Base-by-base conservation (phyloP, 1,140 invertebrate genomes). In the Drosophila pectinifera region DNA sequence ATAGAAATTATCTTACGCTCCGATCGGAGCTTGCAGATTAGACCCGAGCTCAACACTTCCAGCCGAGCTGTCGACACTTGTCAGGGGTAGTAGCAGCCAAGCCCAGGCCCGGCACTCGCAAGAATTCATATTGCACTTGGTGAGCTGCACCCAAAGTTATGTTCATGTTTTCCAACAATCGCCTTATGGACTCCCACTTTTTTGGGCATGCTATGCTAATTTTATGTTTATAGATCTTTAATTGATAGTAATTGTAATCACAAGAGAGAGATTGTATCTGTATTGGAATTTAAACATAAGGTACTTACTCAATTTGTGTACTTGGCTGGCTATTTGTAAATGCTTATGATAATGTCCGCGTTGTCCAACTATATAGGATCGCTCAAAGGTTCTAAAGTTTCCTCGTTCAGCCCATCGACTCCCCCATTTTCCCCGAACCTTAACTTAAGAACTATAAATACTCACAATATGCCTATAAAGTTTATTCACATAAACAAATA, bases 401-500 rank as follows among this genome's bases (percentile, higher is more conserved):
- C 11, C 4, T 34, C 4, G 13, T 34, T 34, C 31, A 34, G 31
- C n/a, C 48, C 13, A 28, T n/a, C 14, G 2, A 13, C 26, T 26
- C 6, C n/a, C 48, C 13, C 26, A 8, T 8, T 22, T 6, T 26
- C n/a, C 22, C 18, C 20, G 31, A 31, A 13, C 18, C 10, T 53
- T 64, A 46, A 41, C 73, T 65, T 73, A 75, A 58, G 64, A 69
- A 77, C 83, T 82, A 85, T 85, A 86, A 86, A 85, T 85, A 85
- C 53, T 22, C 61, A 78, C 59, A 81, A 81, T 74, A 78, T 81
- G 59, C 68, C 42, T 61, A 82, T 76, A 42, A 51, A 80, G 82
- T 75, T 67, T 67, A 86, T 82, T 88, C 81, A 82, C 57, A 88
- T 78, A 79, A 78, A 79, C 69, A 88, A 88, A 86, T 86, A 88